Evolutionary conservation across 2,888 invertebrate species (phyloP), one percentile per base, ranked within the genome.

Genomic region (Autographa gamma): DNA sequence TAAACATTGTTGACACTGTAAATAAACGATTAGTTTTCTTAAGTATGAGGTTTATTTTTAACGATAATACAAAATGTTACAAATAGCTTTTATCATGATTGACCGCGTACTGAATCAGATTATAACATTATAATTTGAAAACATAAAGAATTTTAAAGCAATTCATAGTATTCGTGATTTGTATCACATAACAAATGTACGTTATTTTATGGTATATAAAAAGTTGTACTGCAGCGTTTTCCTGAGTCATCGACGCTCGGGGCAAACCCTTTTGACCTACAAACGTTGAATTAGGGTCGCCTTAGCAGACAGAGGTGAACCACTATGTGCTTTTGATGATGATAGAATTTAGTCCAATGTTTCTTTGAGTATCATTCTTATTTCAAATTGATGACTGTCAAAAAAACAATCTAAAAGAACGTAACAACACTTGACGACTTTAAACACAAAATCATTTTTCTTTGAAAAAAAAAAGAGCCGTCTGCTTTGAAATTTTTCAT

Each of bases 251-350:
- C 62, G 56, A 54, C 59, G 59, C 71, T 73, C 63, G 59, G 66
- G 74, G 69, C 83, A 69, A 80, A 83, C 81, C 81, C 83, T 80
- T 48, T 77, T 80, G 80, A 80, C 80, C 81, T 82, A 82, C 74
- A 74, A 77, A 74, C 70, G 56, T 14, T 48, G 63, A 74, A 82
- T 74, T 65, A 71, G 63, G 74, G 81, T 76, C 70, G 69, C 74
- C 62, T 74, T 7, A 34, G 34, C 34, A 62, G 66, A 66, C 48
- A 71, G 77, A 68, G 65, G 80, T 77, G 32, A 67, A 59, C 48
- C 67, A 67, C 60, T 80, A 52, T 65, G 77, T 19, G 19, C 5
- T 9, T 56, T 56, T 56, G 54, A 25, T 56, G 19, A 56, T 56
- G 5, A 25, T 19, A 56, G 25, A 13, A 25, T 13, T 19, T 13